Evolutionary conservation across 2,113 vertebrate genomes (phyloP).

Genomic region (Misgurnus mizolepis): DNA sequence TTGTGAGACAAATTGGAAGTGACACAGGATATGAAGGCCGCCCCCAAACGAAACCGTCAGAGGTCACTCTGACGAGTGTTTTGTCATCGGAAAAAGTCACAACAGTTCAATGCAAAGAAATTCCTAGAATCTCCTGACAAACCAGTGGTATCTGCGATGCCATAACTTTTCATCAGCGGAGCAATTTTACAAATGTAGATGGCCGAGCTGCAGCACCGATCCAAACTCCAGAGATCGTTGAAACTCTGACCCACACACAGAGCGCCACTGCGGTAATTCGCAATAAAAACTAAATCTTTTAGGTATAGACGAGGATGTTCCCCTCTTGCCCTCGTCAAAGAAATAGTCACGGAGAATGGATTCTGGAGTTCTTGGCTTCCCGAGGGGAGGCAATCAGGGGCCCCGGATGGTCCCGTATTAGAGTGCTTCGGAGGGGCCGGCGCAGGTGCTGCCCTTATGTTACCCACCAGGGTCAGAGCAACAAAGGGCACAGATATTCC

Average conservation of each 20-base stretch:
- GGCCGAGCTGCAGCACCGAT: conserved; percentile 51
- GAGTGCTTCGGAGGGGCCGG: conserved; percentile 58
- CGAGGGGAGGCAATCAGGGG: conserved; percentile 68
- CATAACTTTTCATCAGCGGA: conserved; percentile 57
- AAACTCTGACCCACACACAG: conserved; percentile 46
- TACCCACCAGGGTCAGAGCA: conserved; percentile 52
- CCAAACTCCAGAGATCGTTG: conserved; percentile 46
- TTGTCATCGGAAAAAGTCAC: conserved; percentile 56
- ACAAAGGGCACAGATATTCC: background rate
- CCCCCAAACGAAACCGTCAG: conserved; percentile 49
- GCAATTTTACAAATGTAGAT: conserved; percentile 49
- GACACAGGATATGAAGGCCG: conserved; percentile 56
- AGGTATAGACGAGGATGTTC: conserved; percentile 37
- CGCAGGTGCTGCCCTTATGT: conserved; percentile 61
- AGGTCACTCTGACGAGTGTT: conserved; percentile 49
- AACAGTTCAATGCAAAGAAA: conserved; percentile 44
- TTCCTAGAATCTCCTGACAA: conserved; percentile 54
- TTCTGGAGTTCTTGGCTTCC: conserved; percentile 54
- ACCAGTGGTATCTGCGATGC: conserved; percentile 40
- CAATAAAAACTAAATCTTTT: conserved; percentile 53
- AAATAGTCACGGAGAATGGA: conserved; percentile 59
- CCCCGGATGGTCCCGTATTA: conserved; percentile 64
- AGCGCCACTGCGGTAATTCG: conserved; percentile 57
- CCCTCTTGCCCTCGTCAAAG: conserved; percentile 43
- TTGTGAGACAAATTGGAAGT: conserved; percentile 61